phyloP scores from a whole-genome alignment of 2,113 vertebrate species.

The Mobula birostris region DNA sequence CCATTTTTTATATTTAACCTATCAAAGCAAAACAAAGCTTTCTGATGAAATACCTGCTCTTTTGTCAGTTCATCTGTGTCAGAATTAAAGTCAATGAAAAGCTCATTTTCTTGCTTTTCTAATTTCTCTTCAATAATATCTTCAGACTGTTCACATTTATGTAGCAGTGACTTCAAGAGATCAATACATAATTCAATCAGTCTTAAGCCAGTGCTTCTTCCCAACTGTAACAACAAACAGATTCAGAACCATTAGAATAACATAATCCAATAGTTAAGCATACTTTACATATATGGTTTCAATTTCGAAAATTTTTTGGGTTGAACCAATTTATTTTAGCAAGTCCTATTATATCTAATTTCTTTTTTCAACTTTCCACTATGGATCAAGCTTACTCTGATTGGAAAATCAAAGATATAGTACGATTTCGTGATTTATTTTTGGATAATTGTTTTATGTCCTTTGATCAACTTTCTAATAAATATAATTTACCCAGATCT shows the following conservation, averaged over 20 bases:
- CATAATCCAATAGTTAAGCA: too few species aligned
- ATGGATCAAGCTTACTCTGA: too few species aligned
- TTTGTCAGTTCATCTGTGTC: constrained; percentile 39
- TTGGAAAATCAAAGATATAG: too few species aligned
- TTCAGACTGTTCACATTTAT: constrained; percentile 47
- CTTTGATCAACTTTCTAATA: too few species aligned
- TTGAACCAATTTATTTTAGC: too few species aligned
- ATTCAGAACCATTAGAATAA: neutral
- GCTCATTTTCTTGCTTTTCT: constrained; percentile 47
- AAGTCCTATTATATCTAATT: too few species aligned
- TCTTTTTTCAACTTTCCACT: too few species aligned
- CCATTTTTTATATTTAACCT: neutral
- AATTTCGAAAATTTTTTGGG: too few species aligned
- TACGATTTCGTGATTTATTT: too few species aligned
- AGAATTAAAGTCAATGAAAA: constrained; percentile 62
- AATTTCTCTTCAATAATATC: constrained; percentile 42
- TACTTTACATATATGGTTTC: too few species aligned
- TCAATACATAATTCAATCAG: constrained; percentile 58
- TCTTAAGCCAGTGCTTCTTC: constrained; percentile 51
- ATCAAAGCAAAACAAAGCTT: neutral
- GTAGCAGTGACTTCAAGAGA: constrained; percentile 60
- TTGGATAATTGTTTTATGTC: too few species aligned
- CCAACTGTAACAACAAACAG: constrained; percentile 51
- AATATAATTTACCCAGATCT: too few species aligned
- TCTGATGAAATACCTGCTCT: constrained; percentile 51